These are phyloP conservation scores for Mamestra configurata DNA, from an alignment of 1,140 invertebrate species.

Conservation along the genomic window DNA sequence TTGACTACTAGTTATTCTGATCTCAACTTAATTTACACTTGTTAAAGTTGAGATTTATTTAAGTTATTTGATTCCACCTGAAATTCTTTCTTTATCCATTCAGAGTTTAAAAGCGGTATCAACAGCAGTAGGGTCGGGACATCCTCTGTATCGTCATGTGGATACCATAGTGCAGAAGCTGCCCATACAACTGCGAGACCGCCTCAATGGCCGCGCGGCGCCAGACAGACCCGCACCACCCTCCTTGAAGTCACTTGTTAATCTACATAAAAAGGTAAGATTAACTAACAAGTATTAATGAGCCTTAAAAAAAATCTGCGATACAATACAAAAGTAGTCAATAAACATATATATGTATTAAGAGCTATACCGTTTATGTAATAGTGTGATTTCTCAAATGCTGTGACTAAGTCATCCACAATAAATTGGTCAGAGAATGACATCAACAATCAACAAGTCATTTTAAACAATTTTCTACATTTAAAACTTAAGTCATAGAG, in stretches of 20 bases:
- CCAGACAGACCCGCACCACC: conserved; percentile 92
- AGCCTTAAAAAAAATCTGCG: no score
- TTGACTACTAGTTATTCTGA: no score
- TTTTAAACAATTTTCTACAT: no score
- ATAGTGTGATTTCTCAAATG: not conserved
- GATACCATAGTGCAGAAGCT: conserved; percentile 97
- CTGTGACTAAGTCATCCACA: not conserved
- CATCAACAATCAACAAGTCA: no score
- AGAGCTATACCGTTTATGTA: no score
- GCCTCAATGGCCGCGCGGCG: conserved; percentile 90
- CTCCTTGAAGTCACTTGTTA: conserved; percentile 93
- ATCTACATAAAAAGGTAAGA: conserved; percentile 90
- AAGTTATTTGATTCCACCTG: not conserved
- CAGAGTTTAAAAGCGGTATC: conserved; percentile 92
- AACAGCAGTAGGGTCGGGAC: conserved; percentile 90
- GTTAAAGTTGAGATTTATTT: no score
- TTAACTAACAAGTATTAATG: not conserved
- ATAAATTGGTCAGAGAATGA: not conserved
- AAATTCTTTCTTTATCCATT: not conserved
- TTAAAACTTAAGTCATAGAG: no score
- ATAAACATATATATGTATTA: no score
- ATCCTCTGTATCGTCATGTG: conserved; percentile 91
- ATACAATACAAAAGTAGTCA: no score
- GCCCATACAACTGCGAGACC: conserved; percentile 92
- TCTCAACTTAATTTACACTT: no score